phyloP scores from a whole-genome alignment of 2,888 invertebrate genomes.

The Metalampra italica region DNA sequence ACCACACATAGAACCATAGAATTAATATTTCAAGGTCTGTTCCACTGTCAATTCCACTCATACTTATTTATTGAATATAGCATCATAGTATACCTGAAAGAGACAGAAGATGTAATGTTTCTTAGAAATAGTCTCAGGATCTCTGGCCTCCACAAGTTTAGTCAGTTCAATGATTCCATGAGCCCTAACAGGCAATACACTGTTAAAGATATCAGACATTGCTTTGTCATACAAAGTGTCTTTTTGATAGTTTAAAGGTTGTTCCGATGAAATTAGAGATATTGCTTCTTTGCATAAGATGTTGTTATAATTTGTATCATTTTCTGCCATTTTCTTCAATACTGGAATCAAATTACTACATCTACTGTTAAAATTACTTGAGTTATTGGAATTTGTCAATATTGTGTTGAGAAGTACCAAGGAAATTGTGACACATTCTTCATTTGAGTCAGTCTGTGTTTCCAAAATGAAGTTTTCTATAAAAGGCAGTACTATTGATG shows the following conservation, averaged over 20 bases:
- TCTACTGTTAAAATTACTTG: constrained; percentile 24
- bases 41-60: neutral
- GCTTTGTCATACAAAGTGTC: constrained; percentile 79
- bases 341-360: constrained; percentile 46
- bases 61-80: neutral
- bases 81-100: constrained; percentile 79
- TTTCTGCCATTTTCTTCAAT: constrained; percentile 36
- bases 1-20: neutral
- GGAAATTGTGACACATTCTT: constrained; percentile 62
- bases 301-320: constrained; percentile 37
- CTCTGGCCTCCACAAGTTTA: constrained; percentile 83
- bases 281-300: constrained; percentile 57
- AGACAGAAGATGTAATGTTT: constrained; percentile 83
- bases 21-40: no score
- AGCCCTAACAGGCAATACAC: constrained; percentile 86
- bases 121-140: constrained; percentile 81
- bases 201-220: constrained; percentile 82
- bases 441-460: constrained; percentile 31
- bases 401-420: constrained; percentile 63
- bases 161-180: constrained; percentile 87
- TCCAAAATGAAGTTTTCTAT: constrained; percentile 61
- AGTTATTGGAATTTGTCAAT: constrained; percentile 42
- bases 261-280: constrained; percentile 38
- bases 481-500: constrained; percentile 63
- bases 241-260: constrained; percentile 17